Base-by-base conservation (phyloP, 2,888 invertebrate genomes). In the Parnassius apollo region DNA sequence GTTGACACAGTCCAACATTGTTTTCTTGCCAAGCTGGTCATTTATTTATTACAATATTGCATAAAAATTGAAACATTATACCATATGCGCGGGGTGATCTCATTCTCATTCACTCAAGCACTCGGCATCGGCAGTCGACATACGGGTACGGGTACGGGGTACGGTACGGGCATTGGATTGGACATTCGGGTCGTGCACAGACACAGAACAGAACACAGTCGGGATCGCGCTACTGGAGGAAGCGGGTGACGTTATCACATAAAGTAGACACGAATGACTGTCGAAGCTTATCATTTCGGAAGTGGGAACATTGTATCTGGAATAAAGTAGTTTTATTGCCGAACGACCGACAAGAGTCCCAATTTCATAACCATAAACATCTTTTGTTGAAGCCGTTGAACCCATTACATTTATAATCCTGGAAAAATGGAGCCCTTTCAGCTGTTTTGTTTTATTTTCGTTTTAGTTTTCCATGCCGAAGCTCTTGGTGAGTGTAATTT, bases 261-360 rank as follows among this genome's bases (percentile, higher is more conserved):
- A 42, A 12, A 60, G 55, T 18, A 13, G 42, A 59, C 49, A 55
- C 61, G 69, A n/a, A n/a, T n/a, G n/a, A 69, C 66, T 68, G 67
- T 78, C 75, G 42, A 45, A 54, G 49, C 74, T 87, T 88, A 88
- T 87, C 86, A 79, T 62, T 68, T 77, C 79, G 85, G 85, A 83
- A 82, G 78, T 74, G 75, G 71, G 71, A 66, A 71, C 13, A 49
- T 49, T n/a, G 69, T 81, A 84, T 81, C 79, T 82, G 75, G 83
- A 13, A 18, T 55, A 62, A 55, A 13, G 42, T 12, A 55, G 13
- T 51, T 48, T 51, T 12, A 9, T 44, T 35, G 35, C 35, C 35
- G 12, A 42, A 8, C 44, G 22, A 54, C 18, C 44, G 54, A 13
- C 53, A 2, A 12, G 18, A 18, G 35, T 42, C n/a, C 35, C 9